A percentile compares a stretch with the other conserved stretches of the same genome.
These are phyloP conservation scores for Leistus spinibarbis DNA, from an alignment of 2,888 invertebrate species.

Conservation along the genomic window DNA sequence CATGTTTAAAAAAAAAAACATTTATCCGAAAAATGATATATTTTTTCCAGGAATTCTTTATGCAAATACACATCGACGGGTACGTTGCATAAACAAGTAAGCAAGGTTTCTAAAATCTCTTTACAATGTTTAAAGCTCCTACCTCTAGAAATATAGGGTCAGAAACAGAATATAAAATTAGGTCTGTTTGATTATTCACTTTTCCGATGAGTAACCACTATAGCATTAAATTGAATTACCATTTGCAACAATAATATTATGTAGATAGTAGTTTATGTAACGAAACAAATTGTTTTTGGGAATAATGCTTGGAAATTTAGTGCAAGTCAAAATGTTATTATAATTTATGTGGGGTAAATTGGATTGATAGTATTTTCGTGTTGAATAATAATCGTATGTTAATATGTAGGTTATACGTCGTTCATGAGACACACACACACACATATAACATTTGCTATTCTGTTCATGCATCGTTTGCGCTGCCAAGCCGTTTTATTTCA, in stretches of 20 bases:
- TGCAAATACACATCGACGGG: too few species aligned
- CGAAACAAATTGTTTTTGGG: neutral
- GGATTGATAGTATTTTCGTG: neutral
- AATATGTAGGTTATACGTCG: neutral
- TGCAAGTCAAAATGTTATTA: neutral
- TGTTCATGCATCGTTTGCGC: neutral
- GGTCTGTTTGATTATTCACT: too few species aligned
- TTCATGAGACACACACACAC: neutral
- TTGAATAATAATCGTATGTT: neutral
- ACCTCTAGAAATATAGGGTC: too few species aligned
- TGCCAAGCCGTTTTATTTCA: conserved; percentile 24
- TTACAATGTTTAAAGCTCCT: too few species aligned
- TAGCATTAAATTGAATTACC: neutral
- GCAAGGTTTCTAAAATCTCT: too few species aligned
- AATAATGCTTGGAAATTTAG: neutral
- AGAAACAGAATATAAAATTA: too few species aligned
- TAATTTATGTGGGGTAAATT: neutral
- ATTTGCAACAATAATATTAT: neutral
- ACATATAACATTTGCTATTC: neutral
- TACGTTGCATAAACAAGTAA: too few species aligned
- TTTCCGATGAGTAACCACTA: too few species aligned
- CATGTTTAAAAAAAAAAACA: too few species aligned
- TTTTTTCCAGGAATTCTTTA: too few species aligned
- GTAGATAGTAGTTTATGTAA: neutral
- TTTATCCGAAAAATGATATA: too few species aligned